Percentiles rank a stretch among this genome's conserved stretches.
These are phyloP conservation scores for Tetranychus truncatus DNA, from an alignment of 2,888 invertebrate species.

Conservation along the genomic window DNA sequence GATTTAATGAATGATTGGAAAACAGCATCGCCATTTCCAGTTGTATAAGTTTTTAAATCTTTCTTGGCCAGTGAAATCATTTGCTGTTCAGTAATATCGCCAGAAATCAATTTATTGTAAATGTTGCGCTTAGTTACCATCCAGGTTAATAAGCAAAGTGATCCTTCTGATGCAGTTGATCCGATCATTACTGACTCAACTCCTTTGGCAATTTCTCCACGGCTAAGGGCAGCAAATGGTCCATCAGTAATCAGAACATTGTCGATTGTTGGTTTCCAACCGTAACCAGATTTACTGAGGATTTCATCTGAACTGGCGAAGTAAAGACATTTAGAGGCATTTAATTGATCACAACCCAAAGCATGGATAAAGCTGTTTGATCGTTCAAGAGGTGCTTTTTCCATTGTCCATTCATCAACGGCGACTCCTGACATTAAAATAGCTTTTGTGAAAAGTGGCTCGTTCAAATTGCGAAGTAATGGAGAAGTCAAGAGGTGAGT, in stretches of 20 bases:
- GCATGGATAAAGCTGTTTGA: slow-evolving; percentile 20
- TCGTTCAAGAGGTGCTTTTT: slow-evolving; percentile 24
- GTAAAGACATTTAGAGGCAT: slow-evolving; percentile 24
- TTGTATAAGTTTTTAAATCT: slow-evolving; percentile 20
- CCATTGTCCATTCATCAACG: slow-evolving; percentile 27
- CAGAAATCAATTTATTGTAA: slow-evolving; percentile 23
- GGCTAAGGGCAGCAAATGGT: slow-evolving; percentile 24
- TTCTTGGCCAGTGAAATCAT: slow-evolving; percentile 19
- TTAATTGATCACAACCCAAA: slow-evolving; percentile 5
- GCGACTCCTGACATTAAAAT: slow-evolving; percentile 30
- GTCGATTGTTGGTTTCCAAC: slow-evolving; percentile 30
- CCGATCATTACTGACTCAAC: slow-evolving; percentile 28
- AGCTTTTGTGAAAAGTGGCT: slow-evolving; percentile 27
- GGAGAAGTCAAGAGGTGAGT: slow-evolving; percentile 25
- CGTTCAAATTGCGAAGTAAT: slow-evolving; percentile 9
- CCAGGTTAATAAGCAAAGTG: slow-evolving; percentile 27
- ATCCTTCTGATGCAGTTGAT: slow-evolving; percentile 28
- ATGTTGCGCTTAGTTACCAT: slow-evolving; percentile 22
- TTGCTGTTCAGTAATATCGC: slow-evolving; percentile 22
- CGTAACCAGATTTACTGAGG: slow-evolving; percentile 24
- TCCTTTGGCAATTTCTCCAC: slow-evolving; percentile 20
- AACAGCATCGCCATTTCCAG: slow-evolving; percentile 10
- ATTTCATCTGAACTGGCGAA: slow-evolving; percentile 23
- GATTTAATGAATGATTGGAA: slow-evolving; percentile 16
- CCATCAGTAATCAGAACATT: slow-evolving; percentile 26